Evolutionary conservation across 2,113 vertebrate species (phyloP), one percentile per base, ranked within the genome.

Genomic region (Uria aalge): DNA sequence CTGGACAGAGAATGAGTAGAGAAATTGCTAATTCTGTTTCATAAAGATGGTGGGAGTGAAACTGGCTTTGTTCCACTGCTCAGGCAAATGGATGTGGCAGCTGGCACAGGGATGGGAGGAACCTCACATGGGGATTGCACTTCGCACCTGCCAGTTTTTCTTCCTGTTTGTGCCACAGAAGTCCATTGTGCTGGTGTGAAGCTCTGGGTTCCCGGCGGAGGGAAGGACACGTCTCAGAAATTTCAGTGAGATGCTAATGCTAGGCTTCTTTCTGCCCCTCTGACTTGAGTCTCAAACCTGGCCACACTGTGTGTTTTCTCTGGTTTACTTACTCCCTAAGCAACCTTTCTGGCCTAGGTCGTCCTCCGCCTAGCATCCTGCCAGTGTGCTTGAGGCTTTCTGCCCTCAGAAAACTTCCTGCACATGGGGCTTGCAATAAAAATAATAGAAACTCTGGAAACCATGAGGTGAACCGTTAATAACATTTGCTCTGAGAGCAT

Each of bases 11-110:
- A 73, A 55, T 3, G 4, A 92, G 84, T 50, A 66, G 69, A 94
- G 87, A 82, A 97, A 94, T 26, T 59, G 66, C 85, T 96, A 80
- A 93, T 97, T 97, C 73, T 82, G 3, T 80, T 93, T 60, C 55
- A 47, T 71, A 63, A 67, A 74, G 18, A 47, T 78, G 81, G 29
- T 86, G 71, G 74, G 64, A 88, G 50, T 40, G 72, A 80, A 88
- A 60, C 55, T 4, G 2, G 45, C 84, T 80, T 79, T 88, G 75
- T 93, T 94, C 63, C 36, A 17, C 15, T 47, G 62, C 62, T 85
- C 80, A 67, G 63, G 63, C 47, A 85, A 90, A 81, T 38, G 79
- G 43, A 90, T 50, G 59, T 63, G 85, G 86, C 84, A 72, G 68
- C 92, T 92, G 64, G 62, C 56, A 27, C 45, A 82, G 34, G 66